phyloP scores from a whole-genome alignment of 2,797 vertebrate species.

The Vultur gryphus region DNA sequence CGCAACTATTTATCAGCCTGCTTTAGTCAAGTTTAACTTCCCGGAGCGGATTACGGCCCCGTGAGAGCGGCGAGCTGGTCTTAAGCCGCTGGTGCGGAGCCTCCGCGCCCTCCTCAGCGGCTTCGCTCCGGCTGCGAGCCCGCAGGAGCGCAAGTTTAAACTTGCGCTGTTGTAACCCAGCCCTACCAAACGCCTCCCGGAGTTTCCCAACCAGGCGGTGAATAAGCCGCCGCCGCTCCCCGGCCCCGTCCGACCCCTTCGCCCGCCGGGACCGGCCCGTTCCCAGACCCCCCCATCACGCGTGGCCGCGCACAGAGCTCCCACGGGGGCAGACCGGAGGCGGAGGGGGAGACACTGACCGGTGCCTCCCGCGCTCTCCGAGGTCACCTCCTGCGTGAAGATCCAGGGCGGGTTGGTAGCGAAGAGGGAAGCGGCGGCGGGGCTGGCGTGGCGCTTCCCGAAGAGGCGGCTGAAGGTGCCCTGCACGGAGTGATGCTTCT shows the following conservation, averaged over 20 bases:
- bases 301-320: neutral
- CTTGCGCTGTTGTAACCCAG: neutral
- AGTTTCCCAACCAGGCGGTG: neutral
- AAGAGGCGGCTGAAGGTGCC: constrained; percentile 80
- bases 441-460: constrained; percentile 69
- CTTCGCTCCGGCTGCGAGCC: neutral
- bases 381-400: constrained; percentile 71
- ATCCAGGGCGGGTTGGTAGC: constrained; percentile 77
- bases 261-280: neutral
- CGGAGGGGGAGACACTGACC: constrained; percentile 58
- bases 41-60: no score
- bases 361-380: constrained; percentile 54
- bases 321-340: neutral
- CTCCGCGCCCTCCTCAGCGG: neutral
- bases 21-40: fast-evolving
- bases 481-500: constrained; percentile 74
- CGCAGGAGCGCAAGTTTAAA: neutral
- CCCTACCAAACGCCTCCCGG: neutral
- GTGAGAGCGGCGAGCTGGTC: neutral
- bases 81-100: neutral
- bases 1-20: fast-evolving
- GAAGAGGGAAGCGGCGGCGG: constrained; percentile 66
- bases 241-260: neutral
- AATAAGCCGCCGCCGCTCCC: neutral
- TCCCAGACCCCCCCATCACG: neutral